phyloP scores from a whole-genome alignment of 2,113 vertebrate genomes.

The Guaruba guarouba region DNA sequence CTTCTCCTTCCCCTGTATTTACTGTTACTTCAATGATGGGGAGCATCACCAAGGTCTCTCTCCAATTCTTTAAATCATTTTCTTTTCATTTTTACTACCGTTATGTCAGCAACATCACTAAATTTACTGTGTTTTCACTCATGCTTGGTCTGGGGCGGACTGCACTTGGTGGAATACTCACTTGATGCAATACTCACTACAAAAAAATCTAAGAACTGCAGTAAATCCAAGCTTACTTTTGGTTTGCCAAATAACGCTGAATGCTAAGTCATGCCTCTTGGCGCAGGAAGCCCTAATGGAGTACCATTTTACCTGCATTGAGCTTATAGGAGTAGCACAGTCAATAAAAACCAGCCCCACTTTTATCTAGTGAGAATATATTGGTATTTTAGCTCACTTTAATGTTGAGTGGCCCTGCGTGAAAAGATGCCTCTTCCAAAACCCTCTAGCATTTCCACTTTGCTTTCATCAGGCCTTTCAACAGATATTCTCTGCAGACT shows the following conservation, averaged over 20 bases:
- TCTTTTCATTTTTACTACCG: neutral
- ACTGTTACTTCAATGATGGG: neutral
- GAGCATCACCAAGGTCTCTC: neutral
- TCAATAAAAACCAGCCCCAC: neutral
- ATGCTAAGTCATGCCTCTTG: neutral
- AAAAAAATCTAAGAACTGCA: neutral
- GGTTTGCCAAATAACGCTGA: neutral
- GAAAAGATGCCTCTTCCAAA: neutral
- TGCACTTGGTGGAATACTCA: neutral
- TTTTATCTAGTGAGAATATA: neutral
- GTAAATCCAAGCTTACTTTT: neutral
- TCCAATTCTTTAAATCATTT: neutral
- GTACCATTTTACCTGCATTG: neutral
- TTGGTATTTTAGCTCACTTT: neutral
- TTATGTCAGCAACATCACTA: neutral
- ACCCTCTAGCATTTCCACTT: neutral
- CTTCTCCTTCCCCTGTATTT: neutral
- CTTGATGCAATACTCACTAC: neutral
- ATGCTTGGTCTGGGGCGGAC: neutral
- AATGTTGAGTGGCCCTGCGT: neutral
- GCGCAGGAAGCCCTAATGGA: neutral
- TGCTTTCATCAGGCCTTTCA: neutral
- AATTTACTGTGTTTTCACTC: neutral
- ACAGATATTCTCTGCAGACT: neutral
- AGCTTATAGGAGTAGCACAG: neutral